phyloP scores from a whole-genome alignment of 1,140 invertebrate species.

The Caenorhabditis latens region DNA sequence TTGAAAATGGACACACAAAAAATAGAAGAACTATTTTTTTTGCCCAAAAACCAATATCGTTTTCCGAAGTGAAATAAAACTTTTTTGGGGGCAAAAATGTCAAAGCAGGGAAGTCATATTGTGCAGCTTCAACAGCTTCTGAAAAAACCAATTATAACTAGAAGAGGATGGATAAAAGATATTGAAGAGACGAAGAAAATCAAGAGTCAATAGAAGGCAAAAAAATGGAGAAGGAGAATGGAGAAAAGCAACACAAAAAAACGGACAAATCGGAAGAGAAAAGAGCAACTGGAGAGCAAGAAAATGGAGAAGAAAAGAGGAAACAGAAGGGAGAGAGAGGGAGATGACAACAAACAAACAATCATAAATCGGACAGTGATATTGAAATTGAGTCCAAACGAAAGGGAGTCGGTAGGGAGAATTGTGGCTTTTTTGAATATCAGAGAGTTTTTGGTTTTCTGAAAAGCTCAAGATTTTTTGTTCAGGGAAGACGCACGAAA shows the following conservation, averaged over 20 bases:
- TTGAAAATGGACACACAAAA: constrained; percentile 35
- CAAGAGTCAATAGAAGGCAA: constrained; percentile 23
- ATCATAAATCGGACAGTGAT: constrained; percentile 46
- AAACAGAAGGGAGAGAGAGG: not conserved
- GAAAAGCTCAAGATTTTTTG: not conserved
- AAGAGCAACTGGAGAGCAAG: constrained; percentile 44
- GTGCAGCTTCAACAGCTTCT: not conserved
- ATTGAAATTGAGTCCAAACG: not conserved
- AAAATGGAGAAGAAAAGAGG: not conserved
- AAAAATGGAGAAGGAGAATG: not conserved
- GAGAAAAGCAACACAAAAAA: constrained; percentile 33
- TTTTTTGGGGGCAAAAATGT: not conserved
- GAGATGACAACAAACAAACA: constrained; percentile 15
- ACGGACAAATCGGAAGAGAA: constrained; percentile 46
- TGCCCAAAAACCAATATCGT: constrained; percentile 37
- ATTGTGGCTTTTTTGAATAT: too few species aligned
- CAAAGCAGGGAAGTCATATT: constrained; percentile 32
- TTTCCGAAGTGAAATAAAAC: not conserved
- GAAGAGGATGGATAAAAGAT: constrained; percentile 26
- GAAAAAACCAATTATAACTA: constrained; percentile 42
- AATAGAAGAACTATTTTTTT: not conserved
- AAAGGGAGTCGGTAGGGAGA: not conserved
- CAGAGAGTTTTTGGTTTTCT: not conserved
- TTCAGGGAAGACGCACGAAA: too few species aligned
- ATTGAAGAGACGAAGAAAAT: constrained; percentile 3